Evolutionary conservation across 2,888 invertebrate species (phyloP).

Genomic region (Nephrotoma flavescens): DNA sequence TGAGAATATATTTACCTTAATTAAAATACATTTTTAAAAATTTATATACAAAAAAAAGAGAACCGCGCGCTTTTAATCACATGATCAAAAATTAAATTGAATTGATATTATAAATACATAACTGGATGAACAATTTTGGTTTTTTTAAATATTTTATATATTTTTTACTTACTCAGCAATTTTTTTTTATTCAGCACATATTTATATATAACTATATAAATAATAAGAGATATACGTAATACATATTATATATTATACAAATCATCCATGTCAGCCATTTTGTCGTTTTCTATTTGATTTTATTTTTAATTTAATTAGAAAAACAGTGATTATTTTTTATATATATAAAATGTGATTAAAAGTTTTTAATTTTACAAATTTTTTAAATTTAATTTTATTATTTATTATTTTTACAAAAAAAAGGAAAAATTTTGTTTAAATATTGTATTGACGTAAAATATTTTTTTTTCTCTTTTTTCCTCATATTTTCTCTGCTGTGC

Average conservation of each 20-base stretch:
- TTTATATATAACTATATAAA: not conserved
- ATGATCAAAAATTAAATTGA: not conserved
- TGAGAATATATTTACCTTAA: not conserved
- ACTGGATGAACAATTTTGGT: not conserved
- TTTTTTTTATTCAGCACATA: not conserved
- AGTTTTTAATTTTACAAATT: not conserved
- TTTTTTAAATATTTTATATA: not conserved
- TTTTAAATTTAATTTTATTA: not conserved
- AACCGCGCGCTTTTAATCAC: not conserved
- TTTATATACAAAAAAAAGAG: not conserved
- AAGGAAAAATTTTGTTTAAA: constrained; percentile 9
- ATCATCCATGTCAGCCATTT: not conserved
- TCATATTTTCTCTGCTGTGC: constrained; percentile 67
- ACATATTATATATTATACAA: not conserved
- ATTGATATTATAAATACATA: not conserved
- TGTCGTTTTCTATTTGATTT: not conserved
- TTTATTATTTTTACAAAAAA: not conserved
- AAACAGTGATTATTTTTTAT: not conserved
- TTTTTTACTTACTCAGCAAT: not conserved
- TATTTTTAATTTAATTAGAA: not conserved
- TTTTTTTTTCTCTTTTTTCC: constrained; percentile 55
- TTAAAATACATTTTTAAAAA: not conserved
- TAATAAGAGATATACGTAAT: not conserved
- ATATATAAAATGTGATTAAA: not conserved
- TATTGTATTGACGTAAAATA: constrained; percentile 36